phyloP scores from a whole-genome alignment of 35 echinoderm and acorn worm species.

The Eucidaris tribuloides region DNA sequence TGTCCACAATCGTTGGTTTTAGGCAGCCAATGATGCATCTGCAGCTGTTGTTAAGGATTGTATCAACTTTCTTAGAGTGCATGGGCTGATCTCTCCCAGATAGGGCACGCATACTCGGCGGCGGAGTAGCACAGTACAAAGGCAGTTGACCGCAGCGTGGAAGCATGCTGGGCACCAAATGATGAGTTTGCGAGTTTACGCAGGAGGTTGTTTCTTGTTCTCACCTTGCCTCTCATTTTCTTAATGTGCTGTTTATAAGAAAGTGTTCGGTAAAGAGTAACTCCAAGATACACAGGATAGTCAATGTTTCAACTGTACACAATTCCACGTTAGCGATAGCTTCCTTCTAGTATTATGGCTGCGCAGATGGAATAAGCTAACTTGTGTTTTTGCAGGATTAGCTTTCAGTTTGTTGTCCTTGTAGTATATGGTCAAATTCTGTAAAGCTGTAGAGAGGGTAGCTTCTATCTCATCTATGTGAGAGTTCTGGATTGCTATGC shows the following conservation, averaged over 20 bases:
- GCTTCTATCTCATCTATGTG: not conserved
- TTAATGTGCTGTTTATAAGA: slow-evolving; percentile 25
- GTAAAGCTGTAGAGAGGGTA: slow-evolving; percentile 25
- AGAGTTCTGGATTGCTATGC: slow-evolving; percentile 6
- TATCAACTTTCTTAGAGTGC: slow-evolving; percentile 17
- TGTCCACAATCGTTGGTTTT: slow-evolving; percentile 4
- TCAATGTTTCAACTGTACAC: slow-evolving; percentile 28
- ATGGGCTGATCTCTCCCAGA: slow-evolving; percentile 16
- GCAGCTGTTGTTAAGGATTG: not conserved
- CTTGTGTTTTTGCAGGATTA: slow-evolving; percentile 39
- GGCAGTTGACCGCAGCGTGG: not conserved
- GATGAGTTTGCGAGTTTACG: slow-evolving; percentile 11
- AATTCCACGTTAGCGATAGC: slow-evolving; percentile 1
- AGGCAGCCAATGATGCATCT: slow-evolving; percentile 15
- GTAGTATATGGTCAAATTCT: slow-evolving; percentile 18
- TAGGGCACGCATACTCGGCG: not conserved
- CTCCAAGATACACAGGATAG: slow-evolving; percentile 29
- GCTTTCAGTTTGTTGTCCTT: slow-evolving; percentile 39
- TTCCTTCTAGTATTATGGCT: slow-evolving; percentile 10
- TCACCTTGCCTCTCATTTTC: slow-evolving; percentile 14
- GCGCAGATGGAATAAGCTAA: slow-evolving; percentile 39
- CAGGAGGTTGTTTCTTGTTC: slow-evolving; percentile 8
- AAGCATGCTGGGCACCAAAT: not conserved
- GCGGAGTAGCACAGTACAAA: not conserved
- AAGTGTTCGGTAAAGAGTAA: slow-evolving; percentile 18